These are phyloP conservation scores for Gallinago paraguaiae DNA, from an alignment of 2,113 vertebrate genomes.

Conservation along the genomic window DNA sequence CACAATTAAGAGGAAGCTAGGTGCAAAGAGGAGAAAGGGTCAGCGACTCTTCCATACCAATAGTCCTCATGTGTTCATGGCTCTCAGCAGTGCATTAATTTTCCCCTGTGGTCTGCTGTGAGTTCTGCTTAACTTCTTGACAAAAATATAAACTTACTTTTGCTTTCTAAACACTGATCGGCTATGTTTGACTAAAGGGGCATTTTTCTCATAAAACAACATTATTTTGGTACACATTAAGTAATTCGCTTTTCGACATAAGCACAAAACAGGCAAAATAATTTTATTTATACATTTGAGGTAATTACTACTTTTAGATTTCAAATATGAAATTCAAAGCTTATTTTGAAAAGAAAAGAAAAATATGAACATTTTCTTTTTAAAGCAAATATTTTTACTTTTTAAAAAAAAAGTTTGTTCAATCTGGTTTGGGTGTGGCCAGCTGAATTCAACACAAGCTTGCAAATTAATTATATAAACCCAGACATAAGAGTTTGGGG, in stretches of 20 bases:
- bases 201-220: not conserved
- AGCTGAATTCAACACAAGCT: not conserved
- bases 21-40: not conserved
- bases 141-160: not conserved
- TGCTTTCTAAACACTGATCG: not conserved
- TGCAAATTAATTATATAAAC: not conserved
- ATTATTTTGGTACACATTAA: not conserved
- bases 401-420: not conserved
- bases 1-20: not conserved
- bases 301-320: not conserved
- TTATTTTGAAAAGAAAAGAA: not conserved
- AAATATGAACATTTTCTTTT: not conserved
- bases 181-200: not conserved
- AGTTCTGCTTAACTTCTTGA: not conserved
- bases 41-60: not conserved
- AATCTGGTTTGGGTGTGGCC: not conserved
- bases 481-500: rapidly evolving
- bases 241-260: not conserved
- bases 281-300: not conserved
- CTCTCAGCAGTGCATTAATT: not conserved
- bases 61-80: not conserved
- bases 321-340: not conserved
- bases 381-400: not conserved
- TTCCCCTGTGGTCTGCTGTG: not conserved
- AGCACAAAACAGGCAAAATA: not conserved